Base-by-base conservation (phyloP, 2,888 invertebrate species). In the Xestoiulus laeticollis region DNA sequence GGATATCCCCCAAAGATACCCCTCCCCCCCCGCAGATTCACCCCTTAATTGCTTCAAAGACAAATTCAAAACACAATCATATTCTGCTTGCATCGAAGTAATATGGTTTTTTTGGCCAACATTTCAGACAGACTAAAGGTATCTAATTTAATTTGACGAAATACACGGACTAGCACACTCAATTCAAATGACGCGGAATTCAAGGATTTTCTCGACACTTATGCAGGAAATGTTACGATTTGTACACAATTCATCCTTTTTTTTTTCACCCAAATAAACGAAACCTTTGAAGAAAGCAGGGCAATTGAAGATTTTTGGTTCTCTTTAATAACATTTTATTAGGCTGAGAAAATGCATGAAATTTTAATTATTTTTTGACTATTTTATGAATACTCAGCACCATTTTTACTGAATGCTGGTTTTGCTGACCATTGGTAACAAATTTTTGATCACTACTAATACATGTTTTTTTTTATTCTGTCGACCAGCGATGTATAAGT, bases 21-120 rank as follows among this genome's bases (percentile, higher is more conserved):
- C 68, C 2, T 68, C 26, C 68, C 26, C 26, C 2, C 26, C n/a
- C 68, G 19, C 22, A 38, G 19, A 10, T 38, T 33, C 22, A 85
- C 78, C 78, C 78, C 78, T 30, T n/a, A n/a, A n/a, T n/a, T 30
- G 12, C 14, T 26, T 78, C 78, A 16, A 30, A 78, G 78, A 30
- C 30, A 85, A 85, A 85, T 85, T 38, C 85, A 85, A 85, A 85
- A 85, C 44, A 85, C 38, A 85, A 38, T 38, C 33, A 83, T 68
- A 22, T 83, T 30, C 83, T 19, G 53, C 22, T 26, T 68, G 84
- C 33, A 84, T 33, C 84, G n/a, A 84, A 84, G 84, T 43, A 32
- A 43, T n/a, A 43, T 33, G 84, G 8, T 82, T 48, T 48, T 12
- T 78, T 78, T 85, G 16, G 84, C 26, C 43, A 85, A 85, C 85